Conservation (phyloP, 2,888 invertebrate genomes). For the Ischnura elegans region DNA sequence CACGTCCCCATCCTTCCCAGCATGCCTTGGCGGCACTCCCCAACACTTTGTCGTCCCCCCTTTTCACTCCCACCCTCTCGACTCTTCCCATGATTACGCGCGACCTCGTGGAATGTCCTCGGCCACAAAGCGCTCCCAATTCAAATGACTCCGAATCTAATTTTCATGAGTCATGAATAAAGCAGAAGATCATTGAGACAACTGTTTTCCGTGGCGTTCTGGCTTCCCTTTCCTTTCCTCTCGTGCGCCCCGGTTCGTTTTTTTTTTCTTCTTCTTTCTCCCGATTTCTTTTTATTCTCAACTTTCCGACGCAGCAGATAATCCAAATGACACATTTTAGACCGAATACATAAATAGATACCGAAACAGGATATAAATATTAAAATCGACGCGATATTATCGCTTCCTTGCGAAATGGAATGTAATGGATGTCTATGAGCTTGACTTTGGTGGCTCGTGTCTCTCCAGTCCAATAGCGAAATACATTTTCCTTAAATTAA, state of each 20-base stretch:
- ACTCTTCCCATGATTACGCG: not conserved
- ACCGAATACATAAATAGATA: not conserved
- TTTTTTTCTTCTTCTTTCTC: no score
- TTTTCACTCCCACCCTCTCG: not conserved
- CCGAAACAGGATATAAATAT: not conserved
- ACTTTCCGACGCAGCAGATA: not conserved
- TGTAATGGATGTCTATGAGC: not conserved
- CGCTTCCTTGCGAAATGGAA: not conserved
- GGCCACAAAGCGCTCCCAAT: constrained; percentile 54
- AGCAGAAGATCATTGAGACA: constrained; percentile 45
- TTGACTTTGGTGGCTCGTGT: not conserved
- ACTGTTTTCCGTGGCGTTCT: not conserved
- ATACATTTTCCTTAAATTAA: not conserved
- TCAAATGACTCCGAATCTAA: constrained; percentile 67
- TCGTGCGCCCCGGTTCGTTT: not conserved
- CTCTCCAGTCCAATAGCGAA: not conserved
- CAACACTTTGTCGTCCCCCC: not conserved
- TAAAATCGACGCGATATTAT: not conserved
- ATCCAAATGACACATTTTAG: not conserved
- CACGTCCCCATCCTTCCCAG: not conserved
- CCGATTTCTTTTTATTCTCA: not conserved
- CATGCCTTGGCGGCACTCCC: not conserved
- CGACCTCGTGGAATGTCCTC: constrained; percentile 33
- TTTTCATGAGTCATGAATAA: constrained; percentile 63
- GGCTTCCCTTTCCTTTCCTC: not conserved